Evolutionary conservation across 2,113 vertebrate genomes (phyloP), one percentile per base, ranked within the genome.

Genomic region (Rana temporaria): DNA sequence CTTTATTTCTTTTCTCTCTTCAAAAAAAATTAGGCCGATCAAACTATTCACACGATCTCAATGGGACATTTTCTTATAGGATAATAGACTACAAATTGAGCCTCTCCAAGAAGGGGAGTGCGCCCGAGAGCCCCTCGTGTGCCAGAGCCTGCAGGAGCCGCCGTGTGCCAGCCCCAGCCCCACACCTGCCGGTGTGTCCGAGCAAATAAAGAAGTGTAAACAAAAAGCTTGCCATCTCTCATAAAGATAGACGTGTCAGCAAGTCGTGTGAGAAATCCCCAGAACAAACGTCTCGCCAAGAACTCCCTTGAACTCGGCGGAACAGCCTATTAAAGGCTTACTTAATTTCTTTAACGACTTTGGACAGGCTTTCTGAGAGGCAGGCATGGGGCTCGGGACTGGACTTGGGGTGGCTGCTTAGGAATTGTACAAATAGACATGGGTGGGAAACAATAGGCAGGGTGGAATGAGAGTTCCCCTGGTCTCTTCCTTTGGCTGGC

Each of bases 21-120:
- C 94, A 94, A 97, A 98, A 5, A 97, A 97, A 98, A 97, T 98
- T 97, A 94, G 94, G 93, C 95, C 96, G 95, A 96, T 95, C 95
- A 95, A 97, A 98, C 96, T 93, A 99, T 99, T 99, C 97, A 98
- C 90, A 95, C 92, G 92, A 94, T 95, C 71, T 99, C 96, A 98
- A 99, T 98, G 94, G 96, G 96, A 97, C 96, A 97, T 97, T 98
- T 99, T 99, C 96, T 92, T 96, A 96, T 95, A 96, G 97, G 95
- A 98, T 98, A 98, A 98, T 98, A 97, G 98, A 96, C 97, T 98
- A 99, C 97, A 99, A 99, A 99, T 98, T 98, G 97, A 97, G 96
- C 97, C 95, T 96, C 96, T 96, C 93, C 92, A 95, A 95, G 94
- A 93, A 92, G 94, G 92, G 93, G 92, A 92, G 91, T 88, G 93